Base-by-base conservation (phyloP, 1,140 invertebrate species). In the Lucilia sericata region DNA sequence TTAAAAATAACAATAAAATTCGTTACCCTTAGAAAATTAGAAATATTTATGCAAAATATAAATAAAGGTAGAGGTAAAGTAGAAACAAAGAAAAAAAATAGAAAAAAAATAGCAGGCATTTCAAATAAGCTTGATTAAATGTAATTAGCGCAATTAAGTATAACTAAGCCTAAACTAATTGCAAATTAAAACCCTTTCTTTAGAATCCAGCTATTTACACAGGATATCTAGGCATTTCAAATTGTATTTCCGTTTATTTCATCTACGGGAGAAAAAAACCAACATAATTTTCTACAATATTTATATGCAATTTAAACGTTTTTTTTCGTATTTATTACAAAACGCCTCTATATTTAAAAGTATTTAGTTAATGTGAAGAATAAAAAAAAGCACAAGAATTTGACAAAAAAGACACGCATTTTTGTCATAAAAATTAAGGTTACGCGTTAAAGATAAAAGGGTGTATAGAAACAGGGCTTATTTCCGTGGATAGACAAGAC, bases 151-250 rank as follows among this genome's bases (percentile, higher is more conserved):
- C 76, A 80, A 80, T 80, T 80, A 80, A 80, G 76, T 51, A 80
- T 47, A 80, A 80, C 76, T 80, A 80, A 80, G 76, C n/a, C 42
- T 80, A 80, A 80, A 51, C 76, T 80, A 80, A 80, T 80, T 80
- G 76, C 76, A 80, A 60, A 80, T 80, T 80, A 80, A 80, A 80
- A 30, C 76, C 76, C 47, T 80, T 80, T 80, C 42, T 30, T 49
- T 49, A 21, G 0, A 34, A 36, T 14, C 7, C 42, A 42, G 42
- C 9, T 76, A 42, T 13, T 49, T 49, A 12, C 19, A 80, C 76
- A 80, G 34, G 75, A 36, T 55, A n/a, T 55, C 51, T 55, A 17
- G 4, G n/a, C n/a, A 70, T 70, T 21, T 25, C 7, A 70, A 70
- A 80, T 80, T 49, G 9, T 8, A 80, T 80, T 76, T 76, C 36